These are phyloP conservation scores for Antheraea mylitta DNA, from an alignment of 1,140 invertebrate species.

Conservation along the genomic window DNA sequence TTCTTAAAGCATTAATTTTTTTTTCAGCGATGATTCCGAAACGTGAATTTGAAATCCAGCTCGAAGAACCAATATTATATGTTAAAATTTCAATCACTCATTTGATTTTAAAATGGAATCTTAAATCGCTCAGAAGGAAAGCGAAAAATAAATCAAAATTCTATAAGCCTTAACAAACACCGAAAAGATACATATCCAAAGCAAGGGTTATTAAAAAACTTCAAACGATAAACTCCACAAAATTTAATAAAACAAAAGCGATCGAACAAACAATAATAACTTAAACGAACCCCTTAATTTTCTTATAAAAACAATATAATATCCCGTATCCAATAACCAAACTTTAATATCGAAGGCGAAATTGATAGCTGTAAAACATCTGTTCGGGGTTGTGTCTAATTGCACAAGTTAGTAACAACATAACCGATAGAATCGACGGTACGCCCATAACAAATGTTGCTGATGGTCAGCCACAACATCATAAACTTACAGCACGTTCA, in stretches of 20 bases:
- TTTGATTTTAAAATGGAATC: no score
- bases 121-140: no score
- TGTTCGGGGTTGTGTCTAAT: conserved; percentile 6
- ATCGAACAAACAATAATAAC: conserved; percentile 7
- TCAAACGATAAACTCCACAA: conserved; percentile 1
- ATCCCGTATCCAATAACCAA: conserved; percentile 6
- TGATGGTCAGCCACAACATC: not conserved
- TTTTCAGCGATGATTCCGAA: no score
- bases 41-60: no score
- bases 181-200: not conserved
- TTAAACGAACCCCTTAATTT: conserved; percentile 3
- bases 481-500: not conserved
- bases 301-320: conserved; percentile 12
- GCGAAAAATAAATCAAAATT: no score
- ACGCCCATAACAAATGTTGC: conserved; percentile 9
- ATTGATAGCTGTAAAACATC: conserved; percentile 10
- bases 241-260: conserved; percentile 5
- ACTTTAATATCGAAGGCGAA: conserved; percentile 8
- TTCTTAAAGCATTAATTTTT: no score
- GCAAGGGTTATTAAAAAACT: conserved; percentile 3
- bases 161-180: not conserved
- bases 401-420: conserved; percentile 10
- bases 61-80: no score
- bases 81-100: no score
- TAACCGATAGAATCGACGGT: conserved; percentile 13